phyloP scores from a whole-genome alignment of 2,113 vertebrate species.

The Phalacrocorax pelagicus region DNA sequence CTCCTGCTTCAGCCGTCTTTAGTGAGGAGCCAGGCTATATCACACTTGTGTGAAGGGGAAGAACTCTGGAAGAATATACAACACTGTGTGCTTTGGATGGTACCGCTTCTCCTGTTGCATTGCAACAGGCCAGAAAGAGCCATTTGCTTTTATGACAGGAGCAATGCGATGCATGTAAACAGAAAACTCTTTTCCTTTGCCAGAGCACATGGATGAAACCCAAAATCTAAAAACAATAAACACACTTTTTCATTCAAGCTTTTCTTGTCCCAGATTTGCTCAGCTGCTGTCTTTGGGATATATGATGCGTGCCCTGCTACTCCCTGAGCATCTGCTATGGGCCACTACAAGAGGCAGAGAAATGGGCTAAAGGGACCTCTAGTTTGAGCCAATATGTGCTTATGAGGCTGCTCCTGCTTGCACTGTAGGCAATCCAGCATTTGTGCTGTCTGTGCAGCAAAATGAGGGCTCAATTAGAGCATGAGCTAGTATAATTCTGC shows the following conservation, averaged over 20 bases:
- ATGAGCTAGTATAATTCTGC: not conserved
- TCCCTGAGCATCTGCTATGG: slow-evolving; percentile 41
- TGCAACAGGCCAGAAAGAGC: not conserved
- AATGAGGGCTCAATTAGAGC: not conserved
- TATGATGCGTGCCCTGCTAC: not conserved
- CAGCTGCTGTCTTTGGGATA: slow-evolving; percentile 24
- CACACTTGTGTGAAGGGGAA: not conserved
- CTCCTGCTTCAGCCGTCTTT: not conserved
- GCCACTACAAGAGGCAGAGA: not conserved
- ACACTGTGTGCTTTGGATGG: not conserved
- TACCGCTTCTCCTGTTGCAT: not conserved
- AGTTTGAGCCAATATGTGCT: not conserved
- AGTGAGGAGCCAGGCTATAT: not conserved
- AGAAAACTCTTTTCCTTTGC: not conserved
- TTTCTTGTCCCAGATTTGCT: slow-evolving; percentile 22
- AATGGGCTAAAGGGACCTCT: not conserved
- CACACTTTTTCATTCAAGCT: not conserved
- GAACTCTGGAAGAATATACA: not conserved
- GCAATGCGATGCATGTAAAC: not conserved
- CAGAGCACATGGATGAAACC: not conserved
- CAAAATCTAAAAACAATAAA: not conserved
- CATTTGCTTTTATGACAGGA: not conserved
- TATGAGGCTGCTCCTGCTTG: not conserved
- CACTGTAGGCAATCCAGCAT: not conserved
- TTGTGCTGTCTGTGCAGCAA: not conserved